Conservation (phyloP, 2,888 invertebrate species). For the Keiferia lycopersicella region DNA sequence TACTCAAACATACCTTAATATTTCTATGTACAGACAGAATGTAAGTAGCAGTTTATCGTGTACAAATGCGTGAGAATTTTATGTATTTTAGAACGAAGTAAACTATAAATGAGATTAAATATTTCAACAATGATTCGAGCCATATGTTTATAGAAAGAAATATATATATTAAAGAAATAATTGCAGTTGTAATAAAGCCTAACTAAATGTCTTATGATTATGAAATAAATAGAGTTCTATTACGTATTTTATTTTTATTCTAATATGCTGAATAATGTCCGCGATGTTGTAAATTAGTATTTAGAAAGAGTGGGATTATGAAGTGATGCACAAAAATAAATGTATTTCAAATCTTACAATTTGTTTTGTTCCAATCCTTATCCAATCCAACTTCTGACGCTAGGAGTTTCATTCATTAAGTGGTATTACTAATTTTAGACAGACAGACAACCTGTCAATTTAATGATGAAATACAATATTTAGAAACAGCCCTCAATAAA, state of each 20-base stretch:
- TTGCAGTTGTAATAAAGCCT: conserved; percentile 53
- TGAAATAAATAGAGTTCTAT: conserved; percentile 52
- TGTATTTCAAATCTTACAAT: conserved; percentile 67
- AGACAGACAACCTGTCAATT: no score
- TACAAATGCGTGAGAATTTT: conserved; percentile 48
- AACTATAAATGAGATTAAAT: conserved; percentile 38
- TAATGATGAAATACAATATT: no score
- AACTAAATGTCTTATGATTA: conserved; percentile 78
- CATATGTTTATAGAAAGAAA: conserved; percentile 50
- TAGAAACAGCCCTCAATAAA: no score
- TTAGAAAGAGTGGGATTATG: conserved; percentile 65
- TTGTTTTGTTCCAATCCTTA: conserved; percentile 31
- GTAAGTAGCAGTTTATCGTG: conserved; percentile 36
- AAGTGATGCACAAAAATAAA: conserved; percentile 77
- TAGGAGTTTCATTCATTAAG: no score
- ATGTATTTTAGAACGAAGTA: conserved; percentile 39
- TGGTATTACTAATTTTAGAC: no score
- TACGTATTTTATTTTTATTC: conserved; percentile 34
- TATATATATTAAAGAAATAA: background rate
- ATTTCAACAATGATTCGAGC: conserved; percentile 67
- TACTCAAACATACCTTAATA: conserved; percentile 19
- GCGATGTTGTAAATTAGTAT: conserved; percentile 68
- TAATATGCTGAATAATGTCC: conserved; percentile 50
- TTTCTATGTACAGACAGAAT: conserved; percentile 23
- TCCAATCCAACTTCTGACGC: no score